Evolutionary conservation across 2,888 invertebrate species (phyloP), one percentile per base, ranked within the genome.

Genomic region (Enchytraeus crypticus): DNA sequence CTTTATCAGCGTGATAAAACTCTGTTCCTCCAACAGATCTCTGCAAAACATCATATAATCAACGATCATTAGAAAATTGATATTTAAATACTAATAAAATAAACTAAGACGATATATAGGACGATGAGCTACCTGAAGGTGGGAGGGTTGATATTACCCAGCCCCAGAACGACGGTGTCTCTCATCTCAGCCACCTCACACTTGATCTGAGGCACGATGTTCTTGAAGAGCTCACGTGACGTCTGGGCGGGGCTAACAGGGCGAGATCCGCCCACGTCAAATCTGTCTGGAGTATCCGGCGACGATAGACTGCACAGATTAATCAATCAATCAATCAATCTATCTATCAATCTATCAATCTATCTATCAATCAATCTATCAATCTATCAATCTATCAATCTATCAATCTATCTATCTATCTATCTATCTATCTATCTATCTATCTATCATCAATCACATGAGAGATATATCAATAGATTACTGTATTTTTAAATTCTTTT

Each of bases 21-120:
- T n/a, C 59, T 98, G 79, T 80, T 98, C 98, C 73, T 98, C 98
- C 86, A 97, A 89, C 63, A 98, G 82, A 81, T 96, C 95, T 76
- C 95, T 95, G 76, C 14, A 74, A 60, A 57, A 43, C n/a, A 43
- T 43, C 43, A 43, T 14, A n/a, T 43, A 43, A 43, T 14, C n/a
- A n/a, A n/a, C n/a, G n/a, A n/a, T n/a, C n/a, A n/a, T n/a, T n/a
- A n/a, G n/a, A n/a, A n/a, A n/a, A n/a, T n/a, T n/a, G n/a, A n/a
- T n/a, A n/a, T n/a, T n/a, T n/a, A n/a, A n/a, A n/a, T n/a, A n/a
- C n/a, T n/a, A n/a, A n/a, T n/a, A n/a, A n/a, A n/a, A n/a, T n/a
- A n/a, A n/a, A n/a, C n/a, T n/a, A n/a, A n/a, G n/a, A n/a, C n/a
- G n/a, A n/a, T n/a, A n/a, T n/a, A n/a, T n/a, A n/a, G n/a, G n/a